These are phyloP conservation scores for Drosophila stalkeri DNA, from an alignment of 2,888 invertebrate species.

Conservation along the genomic window DNA sequence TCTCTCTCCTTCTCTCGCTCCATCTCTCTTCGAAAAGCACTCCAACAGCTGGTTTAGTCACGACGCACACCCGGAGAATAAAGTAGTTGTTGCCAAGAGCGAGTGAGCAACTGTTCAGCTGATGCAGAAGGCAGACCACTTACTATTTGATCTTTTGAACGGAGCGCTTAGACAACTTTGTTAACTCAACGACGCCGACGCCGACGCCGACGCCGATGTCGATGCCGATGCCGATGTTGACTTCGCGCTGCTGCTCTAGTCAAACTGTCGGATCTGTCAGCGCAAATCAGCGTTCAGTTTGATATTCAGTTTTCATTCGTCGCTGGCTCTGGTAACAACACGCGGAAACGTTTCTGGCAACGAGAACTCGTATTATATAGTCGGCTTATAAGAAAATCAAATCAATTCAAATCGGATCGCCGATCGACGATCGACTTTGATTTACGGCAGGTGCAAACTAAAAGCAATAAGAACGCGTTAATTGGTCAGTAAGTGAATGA, in stretches of 20 bases:
- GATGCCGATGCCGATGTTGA: background rate
- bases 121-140: conserved; percentile 55
- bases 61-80: conserved; percentile 29
- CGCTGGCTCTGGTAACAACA: conserved; percentile 65
- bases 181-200: conserved; percentile 37
- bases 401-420: conserved; percentile 3
- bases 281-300: conserved; percentile 44
- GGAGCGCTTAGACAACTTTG: conserved; percentile 63
- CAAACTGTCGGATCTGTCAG: conserved; percentile 67
- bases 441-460: conserved; percentile 30
- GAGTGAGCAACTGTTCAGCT: conserved; percentile 16
- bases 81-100: conserved; percentile 20
- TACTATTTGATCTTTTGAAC: conserved; percentile 61
- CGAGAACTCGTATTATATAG: conserved; percentile 32
- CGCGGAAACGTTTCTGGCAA: conserved; percentile 57
- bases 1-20: background rate
- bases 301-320: conserved; percentile 61
- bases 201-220: background rate
- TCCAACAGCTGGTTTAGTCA: conserved; percentile 31
- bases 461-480: conserved; percentile 41
- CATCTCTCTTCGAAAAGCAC: background rate
- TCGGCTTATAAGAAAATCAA: conserved; percentile 14
- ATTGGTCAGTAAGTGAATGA: conserved; percentile 35
- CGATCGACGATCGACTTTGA: conserved; percentile 17
- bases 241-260: conserved; percentile 45